Evolutionary conservation across 2,888 invertebrate genomes (phyloP).

Genomic region (Itoplectis maculator): DNA sequence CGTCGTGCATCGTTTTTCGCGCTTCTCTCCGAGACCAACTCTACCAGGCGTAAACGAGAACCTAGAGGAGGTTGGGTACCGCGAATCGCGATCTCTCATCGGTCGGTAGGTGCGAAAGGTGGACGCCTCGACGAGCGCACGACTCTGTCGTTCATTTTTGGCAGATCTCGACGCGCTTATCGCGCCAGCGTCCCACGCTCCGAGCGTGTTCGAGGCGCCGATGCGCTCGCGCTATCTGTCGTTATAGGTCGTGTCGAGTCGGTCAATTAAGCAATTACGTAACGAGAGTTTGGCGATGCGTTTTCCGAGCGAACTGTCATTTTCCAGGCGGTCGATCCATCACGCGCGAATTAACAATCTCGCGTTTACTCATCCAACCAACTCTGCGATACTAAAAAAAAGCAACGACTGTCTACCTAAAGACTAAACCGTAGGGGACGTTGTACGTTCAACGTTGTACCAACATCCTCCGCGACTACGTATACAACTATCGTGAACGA

Average conservation of each 20-base stretch:
- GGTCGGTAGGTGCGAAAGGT: conserved; percentile 29
- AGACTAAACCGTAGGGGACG: neutral
- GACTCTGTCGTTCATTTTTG: conserved; percentile 33
- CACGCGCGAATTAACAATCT: conserved; percentile 31
- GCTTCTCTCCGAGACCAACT: neutral
- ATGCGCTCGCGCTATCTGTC: conserved; percentile 15
- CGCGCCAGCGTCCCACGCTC: neutral
- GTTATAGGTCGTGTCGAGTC: conserved; percentile 26
- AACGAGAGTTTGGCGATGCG: conserved; percentile 19
- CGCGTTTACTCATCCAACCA: neutral
- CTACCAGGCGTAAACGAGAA: conserved; percentile 22
- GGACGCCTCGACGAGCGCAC: conserved; percentile 15
- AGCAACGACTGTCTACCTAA: neutral
- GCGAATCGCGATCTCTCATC: conserved; percentile 15
- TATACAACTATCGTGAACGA: conserved; percentile 5
- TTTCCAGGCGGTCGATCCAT: conserved; percentile 29
- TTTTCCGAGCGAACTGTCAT: conserved; percentile 11
- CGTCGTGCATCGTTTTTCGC: conserved; percentile 75
- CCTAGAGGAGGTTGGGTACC: conserved; percentile 1
- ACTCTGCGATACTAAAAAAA: neutral
- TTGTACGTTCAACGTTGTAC: neutral
- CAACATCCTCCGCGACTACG: conserved; percentile 6
- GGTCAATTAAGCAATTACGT: conserved; percentile 24
- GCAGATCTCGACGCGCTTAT: conserved; percentile 16
- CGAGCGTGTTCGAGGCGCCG: neutral